Evolutionary conservation across 2,888 invertebrate genomes (phyloP).

Genomic region (Scaptomyza cyrtandrae): DNA sequence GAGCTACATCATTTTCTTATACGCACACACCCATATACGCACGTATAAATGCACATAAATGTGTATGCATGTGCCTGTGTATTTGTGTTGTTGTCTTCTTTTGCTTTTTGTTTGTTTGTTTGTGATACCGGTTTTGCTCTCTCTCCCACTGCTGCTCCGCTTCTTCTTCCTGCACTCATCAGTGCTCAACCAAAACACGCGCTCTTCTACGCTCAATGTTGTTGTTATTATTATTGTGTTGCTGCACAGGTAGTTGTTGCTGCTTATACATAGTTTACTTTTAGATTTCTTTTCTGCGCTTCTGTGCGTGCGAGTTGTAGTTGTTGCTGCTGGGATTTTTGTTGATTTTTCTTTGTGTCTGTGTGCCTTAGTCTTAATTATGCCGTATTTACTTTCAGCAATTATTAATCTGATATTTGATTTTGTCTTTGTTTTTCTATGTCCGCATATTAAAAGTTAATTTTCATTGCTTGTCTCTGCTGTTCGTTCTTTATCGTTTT

Average conservation of each 20-base stretch:
- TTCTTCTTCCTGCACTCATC: constrained; percentile 28
- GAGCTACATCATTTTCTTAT: constrained; percentile 50
- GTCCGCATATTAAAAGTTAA: constrained; percentile 44
- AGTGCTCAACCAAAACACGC: constrained; percentile 25
- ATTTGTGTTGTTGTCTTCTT: constrained; percentile 54
- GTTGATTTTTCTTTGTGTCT: constrained; percentile 16
- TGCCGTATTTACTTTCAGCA: constrained; percentile 60
- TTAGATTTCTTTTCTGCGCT: constrained; percentile 73
- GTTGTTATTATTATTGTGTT: constrained; percentile 31
- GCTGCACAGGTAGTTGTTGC: constrained; percentile 69
- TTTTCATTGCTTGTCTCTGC: constrained; percentile 32
- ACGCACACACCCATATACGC: constrained; percentile 28
- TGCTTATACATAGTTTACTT: constrained; percentile 62
- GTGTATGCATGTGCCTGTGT: constrained; percentile 22
- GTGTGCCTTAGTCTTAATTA: constrained; percentile 60
- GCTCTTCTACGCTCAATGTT: constrained; percentile 24
- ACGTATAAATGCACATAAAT: not conserved
- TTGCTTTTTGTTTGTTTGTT: constrained; percentile 53
- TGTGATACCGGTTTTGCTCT: constrained; percentile 68
- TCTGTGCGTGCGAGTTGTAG: constrained; percentile 46
- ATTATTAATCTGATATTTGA: constrained; percentile 61
- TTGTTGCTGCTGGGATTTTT: constrained; percentile 40
- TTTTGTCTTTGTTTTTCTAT: constrained; percentile 17
- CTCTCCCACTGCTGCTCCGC: constrained; percentile 13
- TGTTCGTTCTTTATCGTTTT: constrained; percentile 1